Evolutionary conservation across 2,888 invertebrate genomes (phyloP).

Genomic region (Zaprionus obscuricornis): DNA sequence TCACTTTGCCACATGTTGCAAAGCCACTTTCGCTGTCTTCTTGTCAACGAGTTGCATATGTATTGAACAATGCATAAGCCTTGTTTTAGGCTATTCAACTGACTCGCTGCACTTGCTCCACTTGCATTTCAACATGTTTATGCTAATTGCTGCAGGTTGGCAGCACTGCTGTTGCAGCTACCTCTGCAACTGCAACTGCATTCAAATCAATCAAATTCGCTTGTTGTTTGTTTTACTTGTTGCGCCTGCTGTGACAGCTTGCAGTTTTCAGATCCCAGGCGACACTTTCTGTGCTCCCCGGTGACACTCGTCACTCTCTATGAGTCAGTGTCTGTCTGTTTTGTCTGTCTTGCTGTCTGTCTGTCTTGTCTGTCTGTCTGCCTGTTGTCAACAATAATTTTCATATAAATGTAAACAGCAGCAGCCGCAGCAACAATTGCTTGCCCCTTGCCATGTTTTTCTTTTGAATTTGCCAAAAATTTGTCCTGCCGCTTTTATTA

Average conservation of each 20-base stretch:
- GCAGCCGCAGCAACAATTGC: conserved; percentile 20
- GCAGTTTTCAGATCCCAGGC: conserved; percentile 47
- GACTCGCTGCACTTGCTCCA: conserved; percentile 63
- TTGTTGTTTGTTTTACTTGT: conserved; percentile 34
- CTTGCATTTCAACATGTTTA: conserved; percentile 69
- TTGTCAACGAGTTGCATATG: conserved; percentile 2
- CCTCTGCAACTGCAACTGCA: conserved; percentile 18
- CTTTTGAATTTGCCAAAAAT: conserved; percentile 32
- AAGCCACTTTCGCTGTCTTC: conserved; percentile 64
- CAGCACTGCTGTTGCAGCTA: conserved; percentile 43
- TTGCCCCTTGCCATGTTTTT: conserved; percentile 6
- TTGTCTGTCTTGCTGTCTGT: neutral
- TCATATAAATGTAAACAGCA: conserved; percentile 67
- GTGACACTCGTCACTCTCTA: conserved; percentile 22
- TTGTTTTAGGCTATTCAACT: conserved; percentile 41
- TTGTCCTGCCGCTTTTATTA: conserved; percentile 65
- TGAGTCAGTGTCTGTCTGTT: neutral
- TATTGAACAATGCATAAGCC: conserved; percentile 50
- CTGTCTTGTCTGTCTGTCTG: neutral
- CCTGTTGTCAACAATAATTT: conserved; percentile 53
- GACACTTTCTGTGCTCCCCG: conserved; percentile 50
- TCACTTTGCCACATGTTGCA: conserved; percentile 43
- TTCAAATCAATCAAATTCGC: conserved; percentile 74
- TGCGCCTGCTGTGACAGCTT: conserved; percentile 58
- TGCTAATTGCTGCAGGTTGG: conserved; percentile 73